Percentiles rank a stretch among this genome's conserved stretches.
Evolutionary conservation across 2,888 invertebrate genomes (phyloP).

Genomic region (Reticulitermes lucifugus): DNA sequence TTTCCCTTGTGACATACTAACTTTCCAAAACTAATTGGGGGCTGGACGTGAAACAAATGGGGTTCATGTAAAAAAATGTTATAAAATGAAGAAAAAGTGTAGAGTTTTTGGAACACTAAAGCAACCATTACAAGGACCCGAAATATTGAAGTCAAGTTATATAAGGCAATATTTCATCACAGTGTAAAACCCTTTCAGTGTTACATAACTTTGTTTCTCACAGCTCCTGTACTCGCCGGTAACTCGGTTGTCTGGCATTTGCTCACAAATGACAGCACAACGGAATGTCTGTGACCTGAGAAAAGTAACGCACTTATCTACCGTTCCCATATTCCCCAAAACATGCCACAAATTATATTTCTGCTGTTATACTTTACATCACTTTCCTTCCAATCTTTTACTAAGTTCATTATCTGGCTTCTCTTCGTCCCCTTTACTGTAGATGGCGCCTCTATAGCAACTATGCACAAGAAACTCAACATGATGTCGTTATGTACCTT

Average conservation of each 20-base stretch:
- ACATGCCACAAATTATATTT: conserved; percentile 43
- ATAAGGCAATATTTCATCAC: not conserved
- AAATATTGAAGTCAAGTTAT: conserved; percentile 1
- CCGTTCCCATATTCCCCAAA: not conserved
- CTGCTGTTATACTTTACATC: conserved; percentile 31
- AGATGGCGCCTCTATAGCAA: not conserved
- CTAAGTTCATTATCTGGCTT: conserved; percentile 43
- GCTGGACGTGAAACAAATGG: not conserved
- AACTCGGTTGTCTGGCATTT: not conserved
- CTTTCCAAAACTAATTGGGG: conserved; percentile 48
- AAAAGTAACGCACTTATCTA: not conserved
- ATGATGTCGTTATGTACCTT: not conserved
- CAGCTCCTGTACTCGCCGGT: not conserved
- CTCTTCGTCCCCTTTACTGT: not conserved
- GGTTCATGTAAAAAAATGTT: not conserved
- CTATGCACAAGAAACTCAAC: not conserved
- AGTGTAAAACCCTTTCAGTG: not conserved
- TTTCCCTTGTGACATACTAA: conserved; percentile 47
- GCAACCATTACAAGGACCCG: not conserved
- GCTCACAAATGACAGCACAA: not conserved
- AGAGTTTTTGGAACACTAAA: not conserved
- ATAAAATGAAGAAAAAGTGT: not conserved
- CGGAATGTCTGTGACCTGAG: not conserved
- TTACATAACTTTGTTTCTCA: conserved; percentile 4
- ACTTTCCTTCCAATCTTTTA: conserved; percentile 1